phyloP scores from a whole-genome alignment of 2,113 vertebrate genomes.

The Noctilio leporinus region DNA sequence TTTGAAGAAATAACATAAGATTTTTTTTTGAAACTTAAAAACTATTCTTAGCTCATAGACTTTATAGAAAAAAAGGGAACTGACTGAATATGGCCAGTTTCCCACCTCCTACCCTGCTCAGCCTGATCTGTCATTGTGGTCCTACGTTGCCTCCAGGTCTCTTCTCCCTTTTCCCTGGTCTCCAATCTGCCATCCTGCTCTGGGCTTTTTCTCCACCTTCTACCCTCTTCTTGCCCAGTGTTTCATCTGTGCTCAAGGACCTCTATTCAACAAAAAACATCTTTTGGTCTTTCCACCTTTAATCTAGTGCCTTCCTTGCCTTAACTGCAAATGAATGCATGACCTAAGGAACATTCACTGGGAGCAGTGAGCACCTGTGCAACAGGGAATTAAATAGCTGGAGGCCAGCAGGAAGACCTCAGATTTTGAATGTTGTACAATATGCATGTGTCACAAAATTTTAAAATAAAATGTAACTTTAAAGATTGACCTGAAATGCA shows the following conservation, averaged over 20 bases:
- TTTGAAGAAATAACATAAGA: no score
- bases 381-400: not conserved
- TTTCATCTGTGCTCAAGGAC: not conserved
- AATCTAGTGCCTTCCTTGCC: not conserved
- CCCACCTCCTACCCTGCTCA: not conserved
- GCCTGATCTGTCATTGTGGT: not conserved
- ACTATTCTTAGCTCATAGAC: not conserved
- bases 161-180: not conserved
- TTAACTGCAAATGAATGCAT: not conserved
- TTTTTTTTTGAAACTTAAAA: no score
- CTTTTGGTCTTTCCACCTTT: not conserved
- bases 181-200: not conserved
- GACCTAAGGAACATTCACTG: not conserved
- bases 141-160: not conserved
- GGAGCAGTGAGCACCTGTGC: not conserved
- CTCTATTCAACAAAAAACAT: not conserved
- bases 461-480: conserved; percentile 53
- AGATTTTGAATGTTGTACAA: conserved; percentile 6
- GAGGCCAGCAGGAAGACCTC: not conserved
- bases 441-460: not conserved
- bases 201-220: not conserved
- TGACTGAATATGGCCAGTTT: not conserved
- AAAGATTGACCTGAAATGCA: conserved; percentile 64
- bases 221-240: not conserved
- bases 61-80: not conserved